phyloP scores from a whole-genome alignment of 2,113 vertebrate species.

The Oreochromis tanganicae region DNA sequence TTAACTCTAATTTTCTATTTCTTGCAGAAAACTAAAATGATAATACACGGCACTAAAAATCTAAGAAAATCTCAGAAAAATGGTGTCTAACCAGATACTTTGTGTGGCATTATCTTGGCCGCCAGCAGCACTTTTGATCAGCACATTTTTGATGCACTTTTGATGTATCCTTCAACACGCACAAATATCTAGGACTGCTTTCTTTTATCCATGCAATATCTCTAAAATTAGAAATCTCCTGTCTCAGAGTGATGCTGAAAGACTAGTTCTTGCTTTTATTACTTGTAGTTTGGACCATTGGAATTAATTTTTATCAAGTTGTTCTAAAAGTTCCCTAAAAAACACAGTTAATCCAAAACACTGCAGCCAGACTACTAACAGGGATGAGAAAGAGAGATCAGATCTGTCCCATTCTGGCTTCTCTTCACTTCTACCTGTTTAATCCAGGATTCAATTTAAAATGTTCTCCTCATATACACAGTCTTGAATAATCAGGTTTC shows the following conservation, averaged over 20 bases:
- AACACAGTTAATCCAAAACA: neutral
- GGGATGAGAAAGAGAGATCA: neutral
- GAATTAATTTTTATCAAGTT: neutral
- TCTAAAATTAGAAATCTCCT: neutral
- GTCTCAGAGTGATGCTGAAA: neutral
- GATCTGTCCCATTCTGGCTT: neutral
- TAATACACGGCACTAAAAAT: neutral
- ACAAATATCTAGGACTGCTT: neutral
- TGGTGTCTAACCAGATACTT: neutral
- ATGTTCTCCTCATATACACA: neutral
- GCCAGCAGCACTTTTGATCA: neutral
- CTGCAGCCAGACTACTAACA: neutral
- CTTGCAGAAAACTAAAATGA: neutral
- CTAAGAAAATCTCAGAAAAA: neutral
- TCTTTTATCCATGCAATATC: neutral
- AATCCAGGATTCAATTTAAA: neutral
- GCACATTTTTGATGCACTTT: neutral
- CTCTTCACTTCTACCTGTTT: neutral
- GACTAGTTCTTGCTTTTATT: neutral
- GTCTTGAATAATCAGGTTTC: neutral
- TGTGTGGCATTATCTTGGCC: neutral
- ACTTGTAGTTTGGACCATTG: neutral
- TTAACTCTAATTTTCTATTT: neutral
- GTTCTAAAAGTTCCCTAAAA: neutral
- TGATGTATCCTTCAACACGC: neutral